Evolutionary conservation across 2,888 invertebrate genomes (phyloP), one percentile per base, ranked within the genome.

Genomic region (Watsonalla cultraria): DNA sequence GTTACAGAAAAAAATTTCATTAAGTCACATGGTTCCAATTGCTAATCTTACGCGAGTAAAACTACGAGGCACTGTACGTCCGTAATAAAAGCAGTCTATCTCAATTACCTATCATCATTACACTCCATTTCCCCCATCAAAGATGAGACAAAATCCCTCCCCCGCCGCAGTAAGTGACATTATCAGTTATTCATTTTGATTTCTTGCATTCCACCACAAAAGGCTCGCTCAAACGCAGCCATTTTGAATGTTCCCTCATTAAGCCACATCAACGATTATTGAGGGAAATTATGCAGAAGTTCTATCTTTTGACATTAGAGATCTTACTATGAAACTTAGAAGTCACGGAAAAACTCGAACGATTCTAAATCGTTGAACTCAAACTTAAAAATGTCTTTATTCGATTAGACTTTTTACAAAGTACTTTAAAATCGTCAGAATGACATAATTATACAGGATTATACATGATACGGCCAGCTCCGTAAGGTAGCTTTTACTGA

Each of bases 231-330:
- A 37, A 54, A 60, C 61, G 60, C 54, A 58, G 57, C 59, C 37
- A 49, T 49, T 49, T 49, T 45, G 37, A 34, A 46, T 55, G 64
- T 54, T 42, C 52, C 61, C 59, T 58, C 56, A 59, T 62, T 55
- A 57, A 56, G 53, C 56, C 57, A 64, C 70, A 71, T 68, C 63
- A 71, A 56, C 62, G 60, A 60, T 68, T 66, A 71, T 69, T 63
- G 57, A 65, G 54, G 47, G 52, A 60, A 65, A 55, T 69, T 71
- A 68, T 65, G 66, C 70, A 65, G 59, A 68, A 60, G 68, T 60
- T 53, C 55, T 56, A 62, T 37, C 35, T 49, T 61, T 60, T 56
- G 51, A 57, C 46, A 57, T 46, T 15, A 13, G 2, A 2, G 0
- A 54, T 57, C 61, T 39, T 69, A 70, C 70, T 53, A 60, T 8